Evolutionary conservation across 1,140 invertebrate species (phyloP), one percentile per base, ranked within the genome.

Genomic region (Daktulosphaira vitifoliae): DNA sequence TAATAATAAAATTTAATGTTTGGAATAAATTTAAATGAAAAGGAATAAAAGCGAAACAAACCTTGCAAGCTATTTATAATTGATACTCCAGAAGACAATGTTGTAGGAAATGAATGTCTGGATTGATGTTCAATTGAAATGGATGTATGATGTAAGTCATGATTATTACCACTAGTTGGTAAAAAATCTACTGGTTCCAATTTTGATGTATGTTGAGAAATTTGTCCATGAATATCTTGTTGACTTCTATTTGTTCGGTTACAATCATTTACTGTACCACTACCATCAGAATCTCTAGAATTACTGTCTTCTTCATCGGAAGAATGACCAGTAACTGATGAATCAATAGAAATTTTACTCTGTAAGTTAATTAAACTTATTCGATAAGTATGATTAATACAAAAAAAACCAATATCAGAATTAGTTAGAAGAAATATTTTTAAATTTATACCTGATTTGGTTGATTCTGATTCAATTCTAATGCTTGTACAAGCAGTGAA

Each of bases 241-340:
- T 18, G 51, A 46, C 53, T 66, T 11, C 11, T 22, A 29, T 66
- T 16, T 74, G 56, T 78, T 71, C 25, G 68, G 29, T 52, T 69
- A 52, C 49, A 26, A 39, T 51, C 22, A 20, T 65, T 42, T 71
- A 72, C 67, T 67, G 78, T 11, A 76, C 78, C 69, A 59, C 72
- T 71, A 71, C 74, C 74, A 33, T 81, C 84, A 13, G 83, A 84
- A 70, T 86, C 84, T 68, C 78, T 80, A 39, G 67, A 84, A 49
- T 73, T 74, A 50, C 72, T 74, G 66, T 91, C 88, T 70, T 62
- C 56, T 29, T 90, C 88, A 25, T 87, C 86, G 9, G 85, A 87
- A 48, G 84, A 86, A 72, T 86, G 84, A 9, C 83, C 81, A 76
- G 82, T 76, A 18, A 78, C 70, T 23, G 80, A 80, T 25, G 78